Percentiles rank a stretch among this genome's conserved stretches.
Conservation (phyloP, 2,797 vertebrate species). For the Platyrinchus mystaceus region DNA sequence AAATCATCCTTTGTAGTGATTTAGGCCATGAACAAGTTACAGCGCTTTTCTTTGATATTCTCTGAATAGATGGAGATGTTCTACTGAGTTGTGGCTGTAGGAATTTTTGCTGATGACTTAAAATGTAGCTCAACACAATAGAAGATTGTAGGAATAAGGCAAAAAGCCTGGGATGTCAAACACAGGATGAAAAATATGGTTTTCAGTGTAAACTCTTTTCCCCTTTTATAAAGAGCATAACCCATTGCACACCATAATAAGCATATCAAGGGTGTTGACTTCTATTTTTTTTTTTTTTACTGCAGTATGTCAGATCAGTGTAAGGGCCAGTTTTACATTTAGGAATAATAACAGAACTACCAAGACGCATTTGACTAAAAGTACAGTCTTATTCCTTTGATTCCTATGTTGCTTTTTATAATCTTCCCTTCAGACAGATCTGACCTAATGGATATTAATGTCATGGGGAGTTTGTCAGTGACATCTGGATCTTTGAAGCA, state of each 20-base stretch:
- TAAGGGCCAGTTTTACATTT: not conserved
- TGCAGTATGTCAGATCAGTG: not conserved
- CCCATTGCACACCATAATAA: not conserved
- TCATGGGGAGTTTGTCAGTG: not conserved
- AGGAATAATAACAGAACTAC: not conserved
- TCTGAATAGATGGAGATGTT: not conserved
- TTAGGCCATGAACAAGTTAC: not conserved
- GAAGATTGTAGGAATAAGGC: not conserved
- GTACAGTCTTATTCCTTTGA: not conserved
- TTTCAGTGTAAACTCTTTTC: not conserved
- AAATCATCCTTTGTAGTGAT: not conserved
- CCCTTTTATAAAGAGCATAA: not conserved
- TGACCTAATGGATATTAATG: not conserved
- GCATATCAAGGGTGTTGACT: not conserved
- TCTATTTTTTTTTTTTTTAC: not conserved
- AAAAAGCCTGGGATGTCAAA: not conserved
- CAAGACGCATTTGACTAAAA: not conserved
- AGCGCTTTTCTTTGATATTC: not conserved
- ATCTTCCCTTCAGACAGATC: not conserved
- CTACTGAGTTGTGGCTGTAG: not conserved
- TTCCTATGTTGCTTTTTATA: not conserved
- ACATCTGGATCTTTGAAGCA: slow-evolving; percentile 3
- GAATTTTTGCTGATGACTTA: not conserved
- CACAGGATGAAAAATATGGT: not conserved
- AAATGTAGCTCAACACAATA: not conserved